These are phyloP conservation scores for Nicator chloris DNA, from an alignment of 2,113 vertebrate species.

Conservation along the genomic window DNA sequence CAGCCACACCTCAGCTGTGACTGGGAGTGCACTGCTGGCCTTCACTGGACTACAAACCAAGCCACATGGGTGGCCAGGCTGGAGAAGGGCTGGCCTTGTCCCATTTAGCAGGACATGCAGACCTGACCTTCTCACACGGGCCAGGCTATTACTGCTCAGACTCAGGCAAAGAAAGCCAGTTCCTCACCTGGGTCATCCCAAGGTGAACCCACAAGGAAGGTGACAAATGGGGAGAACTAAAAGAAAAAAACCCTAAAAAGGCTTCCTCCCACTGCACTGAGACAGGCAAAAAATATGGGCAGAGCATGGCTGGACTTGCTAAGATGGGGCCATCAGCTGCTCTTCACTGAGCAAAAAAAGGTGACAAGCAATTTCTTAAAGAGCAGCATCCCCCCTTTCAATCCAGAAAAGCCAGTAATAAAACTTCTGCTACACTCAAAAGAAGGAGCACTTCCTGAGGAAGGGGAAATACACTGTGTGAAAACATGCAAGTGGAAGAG, in stretches of 20 bases:
- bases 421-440: neutral
- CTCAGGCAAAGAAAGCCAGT: neutral
- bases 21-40: neutral
- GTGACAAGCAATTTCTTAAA: neutral
- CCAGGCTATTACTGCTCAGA: neutral
- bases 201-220: neutral
- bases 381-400: neutral
- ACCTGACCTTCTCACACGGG: neutral
- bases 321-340: neutral
- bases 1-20: neutral
- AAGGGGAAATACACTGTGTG: neutral
- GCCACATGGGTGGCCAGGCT: neutral
- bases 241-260: neutral
- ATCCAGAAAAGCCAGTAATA: neutral
- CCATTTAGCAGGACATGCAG: neutral
- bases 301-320: neutral
- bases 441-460: neutral
- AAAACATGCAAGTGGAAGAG: neutral
- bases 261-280: neutral
- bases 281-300: neutral
- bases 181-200: neutral
- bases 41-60: neutral
- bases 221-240: neutral
- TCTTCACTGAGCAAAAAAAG: neutral
- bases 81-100: neutral